Evolutionary conservation across 2,888 invertebrate species (phyloP).

Genomic region (Macaria liturata): DNA sequence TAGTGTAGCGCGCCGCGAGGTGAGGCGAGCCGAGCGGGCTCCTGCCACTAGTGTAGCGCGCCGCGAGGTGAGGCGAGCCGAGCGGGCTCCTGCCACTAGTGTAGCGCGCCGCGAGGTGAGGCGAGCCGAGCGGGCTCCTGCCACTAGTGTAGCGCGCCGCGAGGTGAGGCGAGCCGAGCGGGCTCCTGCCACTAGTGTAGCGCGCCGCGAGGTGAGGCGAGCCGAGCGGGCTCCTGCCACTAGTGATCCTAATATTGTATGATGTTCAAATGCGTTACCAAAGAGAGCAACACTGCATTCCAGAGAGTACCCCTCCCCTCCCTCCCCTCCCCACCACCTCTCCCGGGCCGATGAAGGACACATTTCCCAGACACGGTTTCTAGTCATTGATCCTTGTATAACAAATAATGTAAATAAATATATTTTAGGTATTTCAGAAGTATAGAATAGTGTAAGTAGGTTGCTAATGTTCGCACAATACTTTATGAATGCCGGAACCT

Average conservation of each 20-base stretch:
- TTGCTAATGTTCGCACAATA: conserved; percentile 73
- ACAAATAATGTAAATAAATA: conserved; percentile 66
- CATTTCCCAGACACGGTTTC: conserved; percentile 56
- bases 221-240: conserved; percentile 24
- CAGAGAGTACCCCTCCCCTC: conserved; percentile 32
- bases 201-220: too few relatives aligned
- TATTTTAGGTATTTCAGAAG: conserved; percentile 65
- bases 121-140: too few relatives aligned
- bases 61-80: too few relatives aligned
- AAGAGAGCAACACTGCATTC: conserved; percentile 69
- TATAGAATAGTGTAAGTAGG: conserved; percentile 63
- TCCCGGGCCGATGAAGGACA: too few relatives aligned
- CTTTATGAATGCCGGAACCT: conserved; percentile 45
- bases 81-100: too few relatives aligned
- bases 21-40: too few relatives aligned
- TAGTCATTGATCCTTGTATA: conserved; percentile 79
- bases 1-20: too few relatives aligned
- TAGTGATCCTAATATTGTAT: conserved; percentile 44
- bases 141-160: too few relatives aligned
- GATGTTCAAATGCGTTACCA: conserved; percentile 75
- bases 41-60: too few relatives aligned
- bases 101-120: too few relatives aligned
- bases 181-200: too few relatives aligned
- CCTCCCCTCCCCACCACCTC: conserved; percentile 19
- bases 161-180: too few relatives aligned